A percentile compares a stretch with the other conserved stretches of the same genome.
Evolutionary conservation across 2,113 vertebrate genomes (phyloP).

Genomic region (Potamarius usumacintae): DNA sequence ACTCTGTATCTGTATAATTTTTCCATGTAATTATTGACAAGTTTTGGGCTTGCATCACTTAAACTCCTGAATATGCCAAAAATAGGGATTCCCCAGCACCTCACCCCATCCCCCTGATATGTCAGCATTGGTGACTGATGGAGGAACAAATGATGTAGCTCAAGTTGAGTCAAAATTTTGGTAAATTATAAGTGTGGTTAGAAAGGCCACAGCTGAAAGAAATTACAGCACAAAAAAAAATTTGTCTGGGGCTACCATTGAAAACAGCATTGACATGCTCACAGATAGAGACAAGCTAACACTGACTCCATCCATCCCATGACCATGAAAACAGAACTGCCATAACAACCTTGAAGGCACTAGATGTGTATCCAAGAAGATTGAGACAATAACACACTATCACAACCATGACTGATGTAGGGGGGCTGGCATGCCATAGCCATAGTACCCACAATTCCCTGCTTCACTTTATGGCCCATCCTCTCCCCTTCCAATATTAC

Average conservation of each 20-base stretch:
- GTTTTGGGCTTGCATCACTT: too few relatives aligned
- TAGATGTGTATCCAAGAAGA: neutral
- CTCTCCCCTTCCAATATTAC: too few relatives aligned
- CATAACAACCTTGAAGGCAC: slow-evolving; percentile 1
- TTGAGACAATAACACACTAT: neutral
- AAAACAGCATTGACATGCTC: neutral
- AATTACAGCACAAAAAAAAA: neutral
- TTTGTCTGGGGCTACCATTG: neutral
- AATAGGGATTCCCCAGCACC: neutral
- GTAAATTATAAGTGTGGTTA: neutral
- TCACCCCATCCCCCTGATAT: neutral
- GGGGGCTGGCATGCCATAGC: too few relatives aligned
- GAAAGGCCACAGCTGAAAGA: neutral
- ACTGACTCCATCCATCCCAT: neutral
- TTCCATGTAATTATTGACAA: too few relatives aligned
- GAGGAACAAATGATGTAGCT: neutral
- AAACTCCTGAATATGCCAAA: neutral
- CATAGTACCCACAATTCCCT: too few relatives aligned
- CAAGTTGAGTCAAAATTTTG: too few relatives aligned
- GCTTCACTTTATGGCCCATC: too few relatives aligned
- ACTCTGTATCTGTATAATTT: too few relatives aligned
- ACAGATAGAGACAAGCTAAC: neutral
- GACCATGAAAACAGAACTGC: neutral
- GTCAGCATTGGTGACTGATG: neutral
- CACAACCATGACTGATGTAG: neutral